These are phyloP conservation scores for Ichneumon xanthorius DNA, from an alignment of 2,888 invertebrate genomes.

Conservation along the genomic window DNA sequence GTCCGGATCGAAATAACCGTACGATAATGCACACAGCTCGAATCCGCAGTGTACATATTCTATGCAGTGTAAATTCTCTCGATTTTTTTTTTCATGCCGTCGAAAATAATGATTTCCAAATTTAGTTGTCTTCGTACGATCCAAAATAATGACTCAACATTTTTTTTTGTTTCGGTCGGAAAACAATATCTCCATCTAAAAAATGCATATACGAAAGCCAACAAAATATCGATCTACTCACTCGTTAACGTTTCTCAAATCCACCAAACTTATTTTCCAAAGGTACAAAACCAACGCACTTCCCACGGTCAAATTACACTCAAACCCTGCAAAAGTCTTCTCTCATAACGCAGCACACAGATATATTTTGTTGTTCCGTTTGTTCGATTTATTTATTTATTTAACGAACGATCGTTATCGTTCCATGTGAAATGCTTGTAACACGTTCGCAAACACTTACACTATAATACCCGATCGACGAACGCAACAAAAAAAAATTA, in stretches of 20 bases:
- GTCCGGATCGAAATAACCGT: slow-evolving; percentile 24
- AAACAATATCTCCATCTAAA: neutral
- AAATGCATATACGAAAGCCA: neutral
- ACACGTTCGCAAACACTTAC: slow-evolving; percentile 1
- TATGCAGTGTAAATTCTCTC: too few relatives aligned
- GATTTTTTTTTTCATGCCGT: neutral
- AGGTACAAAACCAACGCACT: slow-evolving; percentile 14
- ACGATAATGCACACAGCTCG: neutral
- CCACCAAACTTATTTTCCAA: slow-evolving; percentile 27
- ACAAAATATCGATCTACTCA: slow-evolving; percentile 20
- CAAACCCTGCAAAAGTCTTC: neutral
- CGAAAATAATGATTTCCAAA: neutral
- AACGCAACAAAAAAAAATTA: neutral
- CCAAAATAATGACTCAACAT: too few relatives aligned
- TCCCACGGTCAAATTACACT: neutral
- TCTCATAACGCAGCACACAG: slow-evolving; percentile 15
- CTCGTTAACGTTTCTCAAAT: slow-evolving; percentile 28
- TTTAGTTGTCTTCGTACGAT: neutral
- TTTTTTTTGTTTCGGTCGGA: neutral
- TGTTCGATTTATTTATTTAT: neutral
- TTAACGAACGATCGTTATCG: neutral
- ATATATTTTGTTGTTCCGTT: neutral
- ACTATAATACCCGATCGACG: neutral
- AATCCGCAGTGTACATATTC: neutral
- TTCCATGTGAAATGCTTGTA: neutral